Evolutionary conservation across 1,140 invertebrate species (phyloP).

Genomic region (Odontomachus brunneus): DNA sequence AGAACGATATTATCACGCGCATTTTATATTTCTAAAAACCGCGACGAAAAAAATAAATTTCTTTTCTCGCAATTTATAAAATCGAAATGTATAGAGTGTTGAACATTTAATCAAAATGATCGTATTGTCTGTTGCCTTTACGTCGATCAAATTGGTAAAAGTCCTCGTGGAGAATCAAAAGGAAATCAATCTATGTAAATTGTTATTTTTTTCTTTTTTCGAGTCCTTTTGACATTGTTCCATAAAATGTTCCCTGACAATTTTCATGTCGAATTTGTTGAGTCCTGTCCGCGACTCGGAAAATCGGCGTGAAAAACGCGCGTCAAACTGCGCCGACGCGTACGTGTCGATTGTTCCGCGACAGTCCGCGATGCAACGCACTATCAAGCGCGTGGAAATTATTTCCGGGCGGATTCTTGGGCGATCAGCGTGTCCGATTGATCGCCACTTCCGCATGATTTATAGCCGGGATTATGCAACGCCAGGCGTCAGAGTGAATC

Average conservation of each 20-base stretch:
- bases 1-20: not conserved
- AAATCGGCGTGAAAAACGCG: slow-evolving; percentile 10
- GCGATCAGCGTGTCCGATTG: slow-evolving; percentile 44
- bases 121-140: too few species aligned
- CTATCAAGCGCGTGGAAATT: slow-evolving; percentile 43
- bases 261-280: not conserved
- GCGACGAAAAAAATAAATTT: not conserved
- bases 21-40: not conserved
- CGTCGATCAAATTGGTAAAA: too few species aligned
- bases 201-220: not conserved
- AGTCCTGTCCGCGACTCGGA: not conserved
- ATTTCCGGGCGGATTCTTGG: slow-evolving; percentile 51
- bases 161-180: not conserved
- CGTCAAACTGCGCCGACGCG: not conserved
- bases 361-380: slow-evolving; percentile 21
- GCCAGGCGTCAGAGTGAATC: slow-evolving; percentile 39
- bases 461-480: slow-evolving; percentile 48
- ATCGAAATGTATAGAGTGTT: not conserved
- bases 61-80: not conserved
- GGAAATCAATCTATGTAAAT: not conserved
- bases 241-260: not conserved
- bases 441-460: slow-evolving; percentile 42
- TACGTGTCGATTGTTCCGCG: not conserved
- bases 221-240: not conserved
- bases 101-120: not conserved